Base-by-base conservation (phyloP, 2,888 invertebrate genomes). In the Homarus gammarus region DNA sequence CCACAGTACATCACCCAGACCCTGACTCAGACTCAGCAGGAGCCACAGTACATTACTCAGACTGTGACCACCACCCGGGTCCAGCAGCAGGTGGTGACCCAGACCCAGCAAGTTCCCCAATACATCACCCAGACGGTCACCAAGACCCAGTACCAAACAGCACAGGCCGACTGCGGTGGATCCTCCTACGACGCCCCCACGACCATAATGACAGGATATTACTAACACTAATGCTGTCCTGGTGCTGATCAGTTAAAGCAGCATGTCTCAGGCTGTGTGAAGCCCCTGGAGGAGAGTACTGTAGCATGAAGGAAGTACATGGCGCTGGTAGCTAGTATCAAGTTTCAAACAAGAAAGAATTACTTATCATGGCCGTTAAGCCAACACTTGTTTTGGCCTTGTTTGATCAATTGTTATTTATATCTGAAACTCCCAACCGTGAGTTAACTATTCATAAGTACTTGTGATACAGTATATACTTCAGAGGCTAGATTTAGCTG, bases 121-220 rank as follows among this genome's bases (percentile, higher is more conserved):
- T 75, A 81, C 31, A 27, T 82, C 38, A 75, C 82, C 22, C 82
- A 82, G 75, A 87, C 87, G 27, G 36, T 56, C 33, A 86, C 86
- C 49, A 33, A 27, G 18, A 38, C 36, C 18, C 31, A 18, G n/a
- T 31, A 33, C 38, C 12, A 73, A 73, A 87, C 87, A 22, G 84
- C 81, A 33, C 77, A 64, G 38, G 88, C 36, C 15, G 27, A 68
- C 68, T 88, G 84, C 70, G 87, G 83, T 2, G 84, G 85, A 18
- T 68, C 68, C 18, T 70, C 75, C 31, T 56, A 22, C 77, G 38
- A 22, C 40, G n/a, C n/a, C 64, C 38, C 64, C 31, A 27, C 68
- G 1, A 61, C 88, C 10, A 79, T 78, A 64, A 89, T 89, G 89
- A 40, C 89, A 51, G 89, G 89, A 1, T 89, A 89, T 38, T 89